A percentile compares a stretch with the other conserved stretches of the same genome.
phyloP scores from a whole-genome alignment of 2,888 invertebrate genomes.

The Protonemura montana region DNA sequence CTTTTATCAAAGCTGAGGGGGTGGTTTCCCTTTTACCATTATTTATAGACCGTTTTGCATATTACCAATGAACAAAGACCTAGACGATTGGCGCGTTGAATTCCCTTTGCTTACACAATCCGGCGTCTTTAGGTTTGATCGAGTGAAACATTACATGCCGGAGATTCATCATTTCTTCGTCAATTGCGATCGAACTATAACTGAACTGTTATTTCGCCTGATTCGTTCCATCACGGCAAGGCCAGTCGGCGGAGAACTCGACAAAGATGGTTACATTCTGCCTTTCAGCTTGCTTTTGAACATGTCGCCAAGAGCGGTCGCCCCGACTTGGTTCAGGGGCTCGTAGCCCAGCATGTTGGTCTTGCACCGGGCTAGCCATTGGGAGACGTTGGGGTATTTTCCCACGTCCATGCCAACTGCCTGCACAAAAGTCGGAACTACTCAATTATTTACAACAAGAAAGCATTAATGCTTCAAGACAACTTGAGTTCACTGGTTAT shows the following conservation, averaged over 20 bases:
- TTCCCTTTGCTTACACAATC: background rate
- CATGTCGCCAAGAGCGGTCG: constrained; percentile 62
- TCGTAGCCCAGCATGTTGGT: constrained; percentile 53
- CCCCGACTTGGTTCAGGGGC: constrained; percentile 68
- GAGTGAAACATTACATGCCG: background rate
- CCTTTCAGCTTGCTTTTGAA: constrained; percentile 17
- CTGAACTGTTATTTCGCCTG: background rate
- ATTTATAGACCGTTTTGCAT: background rate
- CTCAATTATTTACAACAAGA: background rate
- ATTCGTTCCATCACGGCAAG: background rate
- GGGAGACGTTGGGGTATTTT: constrained; percentile 51
- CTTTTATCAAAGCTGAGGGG: background rate
- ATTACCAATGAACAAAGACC: background rate
- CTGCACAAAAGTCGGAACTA: constrained; percentile 25
- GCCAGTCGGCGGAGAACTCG: background rate
- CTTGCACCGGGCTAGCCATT: constrained; percentile 53
- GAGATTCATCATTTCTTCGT: background rate
- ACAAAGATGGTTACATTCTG: background rate
- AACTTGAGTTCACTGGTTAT: background rate
- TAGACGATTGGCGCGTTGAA: background rate
- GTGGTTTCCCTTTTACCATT: background rate
- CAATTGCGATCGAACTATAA: background rate
- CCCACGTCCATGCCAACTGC: constrained; percentile 52
- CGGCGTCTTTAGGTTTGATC: background rate
- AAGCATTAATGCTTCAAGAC: background rate